Evolutionary conservation across 1,140 invertebrate genomes (phyloP).

Genomic region (Euura saliciscinereae): DNA sequence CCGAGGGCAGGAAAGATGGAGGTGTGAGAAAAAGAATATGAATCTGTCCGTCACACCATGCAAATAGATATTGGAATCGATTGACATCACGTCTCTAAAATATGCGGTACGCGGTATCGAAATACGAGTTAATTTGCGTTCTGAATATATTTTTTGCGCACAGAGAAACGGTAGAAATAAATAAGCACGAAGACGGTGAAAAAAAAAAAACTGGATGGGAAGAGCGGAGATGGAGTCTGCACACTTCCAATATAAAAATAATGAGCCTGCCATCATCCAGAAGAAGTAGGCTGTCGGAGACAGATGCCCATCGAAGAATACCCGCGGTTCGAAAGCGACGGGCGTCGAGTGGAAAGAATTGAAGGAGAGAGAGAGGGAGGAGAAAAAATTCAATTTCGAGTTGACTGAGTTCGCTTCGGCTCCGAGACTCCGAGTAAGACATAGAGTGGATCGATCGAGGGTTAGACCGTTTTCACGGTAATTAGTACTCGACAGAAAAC

Average conservation of each 20-base stretch:
- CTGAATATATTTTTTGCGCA: no score
- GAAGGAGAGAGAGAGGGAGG: constrained; percentile 22
- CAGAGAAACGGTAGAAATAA: no score
- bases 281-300: constrained; percentile 36
- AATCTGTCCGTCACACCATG: no score
- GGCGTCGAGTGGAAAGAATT: constrained; percentile 38
- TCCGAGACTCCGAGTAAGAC: not conserved
- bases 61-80: no score
- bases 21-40: no score
- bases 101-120: no score
- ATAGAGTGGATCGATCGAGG: no score
- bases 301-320: constrained; percentile 35
- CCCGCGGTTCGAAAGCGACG: constrained; percentile 25
- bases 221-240: constrained; percentile 23
- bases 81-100: no score
- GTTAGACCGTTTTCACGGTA: not conserved
- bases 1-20: no score
- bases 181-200: no score
- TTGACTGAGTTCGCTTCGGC: not conserved
- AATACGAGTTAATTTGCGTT: no score
- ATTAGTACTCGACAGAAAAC: not conserved
- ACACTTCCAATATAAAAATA: constrained; percentile 49
- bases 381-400: constrained; percentile 43
- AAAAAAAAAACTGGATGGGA: not conserved
- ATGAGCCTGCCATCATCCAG: constrained; percentile 38